phyloP scores from a whole-genome alignment of 2,113 vertebrate species.

The Chamaetylas fuelleborni region DNA sequence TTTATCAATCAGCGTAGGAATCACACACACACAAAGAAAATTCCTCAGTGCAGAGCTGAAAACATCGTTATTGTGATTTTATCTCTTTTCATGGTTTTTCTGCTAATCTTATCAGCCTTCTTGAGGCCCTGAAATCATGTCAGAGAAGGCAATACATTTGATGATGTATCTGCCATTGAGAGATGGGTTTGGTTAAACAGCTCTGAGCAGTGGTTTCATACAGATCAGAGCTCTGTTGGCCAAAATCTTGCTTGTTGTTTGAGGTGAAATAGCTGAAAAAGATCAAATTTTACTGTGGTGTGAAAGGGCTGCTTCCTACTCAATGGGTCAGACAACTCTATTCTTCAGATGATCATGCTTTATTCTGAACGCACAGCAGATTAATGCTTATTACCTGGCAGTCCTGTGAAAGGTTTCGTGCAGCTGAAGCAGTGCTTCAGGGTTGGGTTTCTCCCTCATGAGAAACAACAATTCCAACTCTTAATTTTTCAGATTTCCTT shows the following conservation, averaged over 20 bases:
- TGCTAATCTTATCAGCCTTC: not conserved
- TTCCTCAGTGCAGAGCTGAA: not conserved
- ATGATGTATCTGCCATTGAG: not conserved
- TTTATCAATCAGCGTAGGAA: not conserved
- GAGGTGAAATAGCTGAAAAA: not conserved
- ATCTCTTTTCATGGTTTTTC: not conserved
- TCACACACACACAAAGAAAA: not conserved
- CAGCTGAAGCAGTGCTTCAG: not conserved
- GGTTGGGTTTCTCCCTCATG: not conserved
- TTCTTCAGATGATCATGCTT: not conserved
- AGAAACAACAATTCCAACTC: not conserved
- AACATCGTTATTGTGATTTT: not conserved
- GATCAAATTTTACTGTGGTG: not conserved
- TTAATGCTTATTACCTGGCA: not conserved
- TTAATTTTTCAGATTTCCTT: not conserved
- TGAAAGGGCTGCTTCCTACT: not conserved
- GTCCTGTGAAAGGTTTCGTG: not conserved
- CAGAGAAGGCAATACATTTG: not conserved
- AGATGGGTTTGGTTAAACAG: not conserved
- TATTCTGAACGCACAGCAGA: not conserved
- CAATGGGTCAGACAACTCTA: not conserved
- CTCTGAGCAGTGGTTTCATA: not conserved
- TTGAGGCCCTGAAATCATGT: not conserved
- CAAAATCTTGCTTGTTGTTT: not conserved
- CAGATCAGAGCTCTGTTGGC: not conserved